Percentiles rank a stretch among this genome's conserved stretches.
Evolutionary conservation across 2,113 vertebrate genomes (phyloP).

Genomic region (Progne subis): DNA sequence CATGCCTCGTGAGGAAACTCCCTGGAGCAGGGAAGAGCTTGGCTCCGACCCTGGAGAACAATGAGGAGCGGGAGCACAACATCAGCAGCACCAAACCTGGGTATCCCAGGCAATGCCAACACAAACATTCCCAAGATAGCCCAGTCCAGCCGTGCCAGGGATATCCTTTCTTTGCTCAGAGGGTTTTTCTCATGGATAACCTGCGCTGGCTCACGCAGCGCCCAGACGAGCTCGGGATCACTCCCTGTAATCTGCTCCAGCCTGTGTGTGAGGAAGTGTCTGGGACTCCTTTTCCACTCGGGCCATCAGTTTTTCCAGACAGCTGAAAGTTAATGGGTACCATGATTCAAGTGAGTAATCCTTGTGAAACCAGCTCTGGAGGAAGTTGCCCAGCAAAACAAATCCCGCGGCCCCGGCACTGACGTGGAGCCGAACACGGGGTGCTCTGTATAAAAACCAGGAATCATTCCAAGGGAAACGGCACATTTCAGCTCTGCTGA

Average conservation of each 20-base stretch:
- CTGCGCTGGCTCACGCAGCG: not conserved
- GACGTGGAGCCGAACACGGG: not conserved
- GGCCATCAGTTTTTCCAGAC: slow-evolving; percentile 52
- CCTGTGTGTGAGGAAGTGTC: not conserved
- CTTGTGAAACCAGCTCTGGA: slow-evolving; percentile 40
- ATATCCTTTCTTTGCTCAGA: not conserved
- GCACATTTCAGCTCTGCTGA: not conserved
- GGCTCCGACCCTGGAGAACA: not conserved
- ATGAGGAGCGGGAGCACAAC: fast-evolving
- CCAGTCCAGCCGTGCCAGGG: not conserved
- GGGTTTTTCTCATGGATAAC: not conserved
- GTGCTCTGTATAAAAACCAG: not conserved
- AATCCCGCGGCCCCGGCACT: not conserved
- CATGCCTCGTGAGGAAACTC: fast-evolving
- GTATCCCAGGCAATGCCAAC: not conserved
- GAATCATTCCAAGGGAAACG: slow-evolving; percentile 16
- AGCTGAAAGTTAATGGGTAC: not conserved
- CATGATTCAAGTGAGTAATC: not conserved
- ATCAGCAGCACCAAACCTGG: not conserved
- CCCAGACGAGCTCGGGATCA: not conserved
- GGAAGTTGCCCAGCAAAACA: slow-evolving; percentile 54
- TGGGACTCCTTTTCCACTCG: not conserved
- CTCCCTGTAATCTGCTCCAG: not conserved
- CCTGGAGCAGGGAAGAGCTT: fast-evolving
- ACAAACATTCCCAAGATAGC: not conserved